These are phyloP conservation scores for Tamias sibiricus DNA, from an alignment of 2,113 vertebrate species.

Conservation along the genomic window DNA sequence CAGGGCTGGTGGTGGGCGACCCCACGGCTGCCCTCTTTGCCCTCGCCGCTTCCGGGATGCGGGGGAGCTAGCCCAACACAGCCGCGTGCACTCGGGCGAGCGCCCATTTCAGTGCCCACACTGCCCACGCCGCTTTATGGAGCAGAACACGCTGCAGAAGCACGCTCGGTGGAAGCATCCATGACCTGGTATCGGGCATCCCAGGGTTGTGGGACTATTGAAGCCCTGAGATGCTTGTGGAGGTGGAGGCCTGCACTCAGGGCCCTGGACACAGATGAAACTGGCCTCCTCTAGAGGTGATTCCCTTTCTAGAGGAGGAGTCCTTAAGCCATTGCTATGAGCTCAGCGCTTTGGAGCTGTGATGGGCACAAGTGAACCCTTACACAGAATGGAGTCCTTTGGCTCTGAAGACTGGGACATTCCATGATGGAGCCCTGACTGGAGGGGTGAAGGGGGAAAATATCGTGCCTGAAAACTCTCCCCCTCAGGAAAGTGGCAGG, in stretches of 20 bases:
- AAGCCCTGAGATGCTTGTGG: background rate
- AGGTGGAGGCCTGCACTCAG: background rate
- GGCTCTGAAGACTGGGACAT: background rate
- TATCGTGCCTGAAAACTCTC: background rate
- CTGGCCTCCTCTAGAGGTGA: background rate
- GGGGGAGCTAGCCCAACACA: constrained; percentile 91
- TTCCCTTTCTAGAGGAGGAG: background rate
- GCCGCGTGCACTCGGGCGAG: constrained; percentile 91
- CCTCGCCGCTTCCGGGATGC: constrained; percentile 91
- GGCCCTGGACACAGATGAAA: background rate
- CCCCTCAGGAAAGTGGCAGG: background rate
- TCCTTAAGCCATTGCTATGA: background rate
- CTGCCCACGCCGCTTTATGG: constrained; percentile 91
- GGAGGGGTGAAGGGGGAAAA: background rate
- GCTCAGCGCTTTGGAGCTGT: background rate
- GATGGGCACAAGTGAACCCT: background rate
- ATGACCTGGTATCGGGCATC: background rate
- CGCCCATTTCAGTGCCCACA: constrained; percentile 92
- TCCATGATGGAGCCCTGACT: background rate
- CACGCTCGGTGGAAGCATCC: constrained; percentile 91
- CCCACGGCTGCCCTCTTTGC: constrained; percentile 91
- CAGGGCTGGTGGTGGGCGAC: constrained; percentile 87
- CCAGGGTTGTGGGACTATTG: background rate
- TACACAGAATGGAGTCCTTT: background rate
- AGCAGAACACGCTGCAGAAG: constrained; percentile 90